Conservation (phyloP, 1,140 invertebrate species). For the Xylocopa sonorina region DNA sequence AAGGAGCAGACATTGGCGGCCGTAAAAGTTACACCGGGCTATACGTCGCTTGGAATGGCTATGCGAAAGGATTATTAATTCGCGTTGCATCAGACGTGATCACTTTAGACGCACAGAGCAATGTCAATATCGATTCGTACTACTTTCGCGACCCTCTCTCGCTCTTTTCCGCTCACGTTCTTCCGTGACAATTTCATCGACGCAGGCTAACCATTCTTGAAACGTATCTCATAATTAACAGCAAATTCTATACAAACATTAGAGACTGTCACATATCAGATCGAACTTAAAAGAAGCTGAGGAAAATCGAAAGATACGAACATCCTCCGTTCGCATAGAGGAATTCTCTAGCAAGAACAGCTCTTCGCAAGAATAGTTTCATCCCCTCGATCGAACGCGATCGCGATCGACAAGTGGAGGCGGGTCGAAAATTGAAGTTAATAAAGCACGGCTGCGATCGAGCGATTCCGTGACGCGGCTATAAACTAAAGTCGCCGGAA, state of each 20-base stretch:
- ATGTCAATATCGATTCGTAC: neutral
- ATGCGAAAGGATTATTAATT: neutral
- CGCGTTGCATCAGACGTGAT: no score
- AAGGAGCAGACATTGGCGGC: neutral
- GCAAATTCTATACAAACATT: no score
- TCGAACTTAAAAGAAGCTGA: neutral
- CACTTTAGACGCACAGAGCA: neutral
- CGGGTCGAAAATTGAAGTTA: conserved; percentile 19
- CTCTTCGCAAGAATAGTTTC: no score
- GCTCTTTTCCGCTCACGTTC: no score
- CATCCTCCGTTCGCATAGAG: neutral
- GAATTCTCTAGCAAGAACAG: no score
- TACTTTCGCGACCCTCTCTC: neutral
- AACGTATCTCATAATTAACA: no score
- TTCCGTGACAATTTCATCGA: conserved; percentile 25
- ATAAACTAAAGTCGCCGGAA: conserved; percentile 45
- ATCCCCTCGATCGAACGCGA: neutral
- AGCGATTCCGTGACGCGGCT: conserved; percentile 30
- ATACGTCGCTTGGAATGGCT: neutral
- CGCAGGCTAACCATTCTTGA: conserved; percentile 18
- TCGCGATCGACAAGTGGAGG: neutral
- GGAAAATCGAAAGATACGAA: neutral
- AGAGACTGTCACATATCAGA: no score
- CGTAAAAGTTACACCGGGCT: neutral
- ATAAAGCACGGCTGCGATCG: conserved; percentile 1